phyloP scores from a whole-genome alignment of 2,888 invertebrate species.

The Zaprionus obscuricornis region DNA sequence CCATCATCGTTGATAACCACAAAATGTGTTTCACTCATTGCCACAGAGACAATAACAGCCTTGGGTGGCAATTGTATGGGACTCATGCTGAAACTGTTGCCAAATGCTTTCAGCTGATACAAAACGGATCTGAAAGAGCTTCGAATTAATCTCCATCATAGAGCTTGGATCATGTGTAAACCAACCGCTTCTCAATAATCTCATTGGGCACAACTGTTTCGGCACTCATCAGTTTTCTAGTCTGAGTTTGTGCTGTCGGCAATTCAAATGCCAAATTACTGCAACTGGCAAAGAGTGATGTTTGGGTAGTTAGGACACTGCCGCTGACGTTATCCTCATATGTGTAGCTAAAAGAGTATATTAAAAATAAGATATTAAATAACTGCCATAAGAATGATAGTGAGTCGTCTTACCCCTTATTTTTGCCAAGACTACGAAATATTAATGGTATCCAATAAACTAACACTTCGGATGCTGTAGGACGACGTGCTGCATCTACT shows the following conservation, averaged over 20 bases:
- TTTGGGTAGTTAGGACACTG: slow-evolving; percentile 41
- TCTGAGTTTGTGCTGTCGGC: slow-evolving; percentile 80
- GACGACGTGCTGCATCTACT: slow-evolving; percentile 86
- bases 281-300: slow-evolving; percentile 36
- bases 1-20: slow-evolving; percentile 86
- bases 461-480: slow-evolving; percentile 86
- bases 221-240: slow-evolving; percentile 82
- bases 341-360: slow-evolving; percentile 77
- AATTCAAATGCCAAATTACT: slow-evolving; percentile 60
- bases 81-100: slow-evolving; percentile 84
- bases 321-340: slow-evolving; percentile 77
- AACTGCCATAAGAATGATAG: accelerated
- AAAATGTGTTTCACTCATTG: slow-evolving; percentile 86
- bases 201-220: slow-evolving; percentile 80
- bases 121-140: slow-evolving; percentile 84
- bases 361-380: no score
- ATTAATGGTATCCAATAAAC: slow-evolving; percentile 85
- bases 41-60: slow-evolving; percentile 84
- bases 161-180: no score
- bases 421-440: slow-evolving; percentile 82
- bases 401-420: slow-evolving; percentile 74
- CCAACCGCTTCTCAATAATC: slow-evolving; percentile 80
- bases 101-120: slow-evolving; percentile 85
- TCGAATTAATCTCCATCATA: no score
- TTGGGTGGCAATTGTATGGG: slow-evolving; percentile 86